These are phyloP conservation scores for Chaetura pelagica DNA, from an alignment of 2,113 vertebrate species.

Conservation along the genomic window DNA sequence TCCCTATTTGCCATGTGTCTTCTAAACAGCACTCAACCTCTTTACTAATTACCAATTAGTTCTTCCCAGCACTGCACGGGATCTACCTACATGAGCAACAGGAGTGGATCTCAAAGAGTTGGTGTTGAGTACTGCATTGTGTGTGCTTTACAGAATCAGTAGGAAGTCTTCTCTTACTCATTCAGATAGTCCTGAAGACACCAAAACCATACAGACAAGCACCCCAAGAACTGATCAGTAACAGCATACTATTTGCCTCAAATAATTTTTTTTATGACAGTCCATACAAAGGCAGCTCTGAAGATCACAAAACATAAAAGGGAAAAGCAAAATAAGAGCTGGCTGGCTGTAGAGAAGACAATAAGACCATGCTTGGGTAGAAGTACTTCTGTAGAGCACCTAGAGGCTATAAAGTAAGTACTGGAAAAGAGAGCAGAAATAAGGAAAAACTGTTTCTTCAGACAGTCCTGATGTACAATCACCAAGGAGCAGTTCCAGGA, in stretches of 20 bases:
- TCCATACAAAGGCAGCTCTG: neutral
- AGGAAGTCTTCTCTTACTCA: neutral
- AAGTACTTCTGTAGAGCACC: neutral
- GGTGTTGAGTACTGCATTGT: neutral
- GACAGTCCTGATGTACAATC: neutral
- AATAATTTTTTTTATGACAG: neutral
- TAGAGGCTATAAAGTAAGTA: neutral
- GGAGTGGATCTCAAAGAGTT: neutral
- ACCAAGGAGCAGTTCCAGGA: neutral
- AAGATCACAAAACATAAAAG: neutral
- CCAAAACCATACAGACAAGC: neutral
- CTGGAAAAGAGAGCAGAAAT: neutral
- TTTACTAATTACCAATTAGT: neutral
- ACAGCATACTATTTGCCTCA: neutral
- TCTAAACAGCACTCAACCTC: neutral
- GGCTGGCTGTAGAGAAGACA: neutral
- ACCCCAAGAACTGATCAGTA: neutral
- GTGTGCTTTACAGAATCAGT: neutral
- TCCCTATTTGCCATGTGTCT: neutral
- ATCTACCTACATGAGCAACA: neutral
- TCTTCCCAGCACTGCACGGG: neutral
- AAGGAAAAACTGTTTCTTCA: neutral
- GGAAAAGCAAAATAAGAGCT: neutral
- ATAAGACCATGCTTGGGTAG: neutral
- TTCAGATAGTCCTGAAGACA: neutral